Evolutionary conservation across 2,113 vertebrate genomes (phyloP).

Genomic region (Pristiophorus japonicus): DNA sequence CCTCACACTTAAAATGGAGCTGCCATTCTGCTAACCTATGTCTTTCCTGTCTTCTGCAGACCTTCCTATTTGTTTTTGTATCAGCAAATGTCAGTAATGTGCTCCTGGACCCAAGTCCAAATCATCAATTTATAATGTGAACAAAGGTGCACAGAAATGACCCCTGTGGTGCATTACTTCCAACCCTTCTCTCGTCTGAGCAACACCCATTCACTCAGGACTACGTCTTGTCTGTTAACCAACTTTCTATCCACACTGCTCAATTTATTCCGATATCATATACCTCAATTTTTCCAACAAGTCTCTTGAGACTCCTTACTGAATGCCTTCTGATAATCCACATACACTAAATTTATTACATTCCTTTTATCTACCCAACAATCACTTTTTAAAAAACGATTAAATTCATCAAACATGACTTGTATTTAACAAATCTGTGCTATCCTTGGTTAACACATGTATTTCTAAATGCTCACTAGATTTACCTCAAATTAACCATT

Average conservation of each 20-base stretch:
- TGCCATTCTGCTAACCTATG: not conserved
- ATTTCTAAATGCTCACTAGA: not conserved
- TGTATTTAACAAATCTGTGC: not conserved
- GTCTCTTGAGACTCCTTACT: not conserved
- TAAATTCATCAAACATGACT: not conserved
- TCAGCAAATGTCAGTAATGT: not conserved
- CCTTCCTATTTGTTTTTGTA: not conserved
- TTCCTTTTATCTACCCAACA: not conserved
- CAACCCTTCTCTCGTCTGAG: not conserved
- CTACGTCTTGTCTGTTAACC: not conserved
- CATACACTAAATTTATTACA: not conserved
- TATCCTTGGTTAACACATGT: not conserved
- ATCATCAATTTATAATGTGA: not conserved
- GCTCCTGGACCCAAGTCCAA: not conserved
- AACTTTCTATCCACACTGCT: too few species aligned
- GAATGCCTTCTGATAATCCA: too few species aligned
- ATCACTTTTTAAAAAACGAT: too few species aligned
- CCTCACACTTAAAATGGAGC: not conserved
- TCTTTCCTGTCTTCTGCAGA: not conserved
- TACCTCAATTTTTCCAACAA: not conserved
- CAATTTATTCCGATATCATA: not conserved
- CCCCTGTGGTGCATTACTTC: not conserved
- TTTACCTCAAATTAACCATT: not conserved
- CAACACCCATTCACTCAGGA: not conserved
- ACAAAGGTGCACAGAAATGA: not conserved